Percentiles rank a stretch among this genome's conserved stretches.
Evolutionary conservation across 53 echinoderm and acorn worm genomes (phyloP).

Genomic region (Luidia sarsii): DNA sequence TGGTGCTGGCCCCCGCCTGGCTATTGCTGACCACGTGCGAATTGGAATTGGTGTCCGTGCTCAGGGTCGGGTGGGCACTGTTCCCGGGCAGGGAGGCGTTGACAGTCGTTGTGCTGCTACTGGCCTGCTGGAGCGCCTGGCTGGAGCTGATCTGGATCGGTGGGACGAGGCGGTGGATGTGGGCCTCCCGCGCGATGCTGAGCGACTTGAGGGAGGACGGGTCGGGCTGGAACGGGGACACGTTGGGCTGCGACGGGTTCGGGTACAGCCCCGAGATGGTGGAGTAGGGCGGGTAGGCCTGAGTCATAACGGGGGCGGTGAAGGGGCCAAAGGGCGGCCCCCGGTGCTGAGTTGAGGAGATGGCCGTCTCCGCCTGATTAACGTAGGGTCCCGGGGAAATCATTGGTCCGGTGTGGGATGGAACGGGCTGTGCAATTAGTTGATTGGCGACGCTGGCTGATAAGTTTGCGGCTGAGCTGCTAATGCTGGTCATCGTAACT

Average conservation of each 20-base stretch:
- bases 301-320: constrained; percentile 47
- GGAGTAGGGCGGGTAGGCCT: constrained; percentile 35
- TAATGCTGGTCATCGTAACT: constrained; percentile 23
- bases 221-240: constrained; percentile 46
- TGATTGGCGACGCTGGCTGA: constrained; percentile 13
- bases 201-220: constrained; percentile 5
- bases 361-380: constrained; percentile 18
- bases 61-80: constrained; percentile 8
- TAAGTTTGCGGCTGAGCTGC: constrained; percentile 19
- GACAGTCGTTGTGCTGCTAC: constrained; percentile 12
- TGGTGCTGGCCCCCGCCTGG: neutral
- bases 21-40: neutral
- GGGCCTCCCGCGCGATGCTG: neutral
- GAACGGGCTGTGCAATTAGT: constrained; percentile 33
- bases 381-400: constrained; percentile 35
- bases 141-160: constrained; percentile 25
- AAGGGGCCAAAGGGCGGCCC: constrained; percentile 37
- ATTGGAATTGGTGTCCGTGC: constrained; percentile 20
- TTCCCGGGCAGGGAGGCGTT: constrained; percentile 41
- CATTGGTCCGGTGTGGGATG: constrained; percentile 39
- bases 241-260: constrained; percentile 37
- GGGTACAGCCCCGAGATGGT: constrained; percentile 31
- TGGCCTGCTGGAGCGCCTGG: constrained; percentile 4
- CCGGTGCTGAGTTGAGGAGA: constrained; percentile 26
- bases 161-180: neutral